phyloP scores from a whole-genome alignment of 1,140 invertebrate genomes.

The Drosophila watanabei region DNA sequence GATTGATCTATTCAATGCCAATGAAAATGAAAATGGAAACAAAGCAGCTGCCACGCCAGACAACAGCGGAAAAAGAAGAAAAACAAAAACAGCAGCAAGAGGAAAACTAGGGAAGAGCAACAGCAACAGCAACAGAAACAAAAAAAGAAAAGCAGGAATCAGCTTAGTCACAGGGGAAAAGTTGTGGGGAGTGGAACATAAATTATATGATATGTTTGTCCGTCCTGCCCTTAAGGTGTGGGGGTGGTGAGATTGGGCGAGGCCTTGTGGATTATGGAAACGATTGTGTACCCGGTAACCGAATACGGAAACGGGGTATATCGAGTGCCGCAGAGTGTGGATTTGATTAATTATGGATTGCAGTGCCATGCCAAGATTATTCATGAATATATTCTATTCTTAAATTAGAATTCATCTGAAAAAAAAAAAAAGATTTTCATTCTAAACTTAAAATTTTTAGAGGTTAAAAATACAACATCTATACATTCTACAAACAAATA shows the following conservation, averaged over 20 bases:
- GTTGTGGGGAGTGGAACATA: slow-evolving; percentile 44
- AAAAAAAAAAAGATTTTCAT: background rate
- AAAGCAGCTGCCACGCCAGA: slow-evolving; percentile 67
- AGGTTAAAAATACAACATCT: background rate
- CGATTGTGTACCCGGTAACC: slow-evolving; percentile 49
- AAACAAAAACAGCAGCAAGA: slow-evolving; percentile 15
- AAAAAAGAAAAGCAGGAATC: slow-evolving; percentile 38
- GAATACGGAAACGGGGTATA: slow-evolving; percentile 19
- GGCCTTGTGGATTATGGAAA: slow-evolving; percentile 69
- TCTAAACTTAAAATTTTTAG: background rate
- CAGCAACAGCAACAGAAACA: no score
- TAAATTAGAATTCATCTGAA: no score
- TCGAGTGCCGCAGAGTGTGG: background rate
- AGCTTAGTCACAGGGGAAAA: slow-evolving; percentile 58
- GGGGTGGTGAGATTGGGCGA: slow-evolving; percentile 39
- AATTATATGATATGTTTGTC: slow-evolving; percentile 70
- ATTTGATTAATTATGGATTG: background rate
- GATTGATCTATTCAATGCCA: slow-evolving; percentile 78
- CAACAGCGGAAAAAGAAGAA: slow-evolving; percentile 7
- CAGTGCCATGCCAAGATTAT: background rate
- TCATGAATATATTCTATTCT: background rate
- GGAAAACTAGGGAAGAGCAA: slow-evolving; percentile 26
- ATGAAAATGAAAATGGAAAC: slow-evolving; percentile 76
- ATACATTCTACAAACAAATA: background rate
- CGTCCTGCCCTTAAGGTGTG: slow-evolving; percentile 28